Evolutionary conservation across 1,140 invertebrate species (phyloP), one percentile per base, ranked within the genome.

Genomic region (Drosophila repletoides): DNA sequence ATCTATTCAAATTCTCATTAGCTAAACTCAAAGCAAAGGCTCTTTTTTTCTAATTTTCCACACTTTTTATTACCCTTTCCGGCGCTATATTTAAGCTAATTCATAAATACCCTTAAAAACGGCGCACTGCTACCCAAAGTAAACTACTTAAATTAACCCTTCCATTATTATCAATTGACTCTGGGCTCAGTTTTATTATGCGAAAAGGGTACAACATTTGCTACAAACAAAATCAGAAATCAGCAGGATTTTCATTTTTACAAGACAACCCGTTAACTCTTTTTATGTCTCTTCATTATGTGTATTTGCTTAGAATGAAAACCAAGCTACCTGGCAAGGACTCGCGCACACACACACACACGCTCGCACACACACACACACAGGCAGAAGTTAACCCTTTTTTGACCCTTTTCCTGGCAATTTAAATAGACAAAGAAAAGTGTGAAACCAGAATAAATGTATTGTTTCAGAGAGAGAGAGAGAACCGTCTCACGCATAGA

Each of bases 231-330:
- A 17, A 12, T 38, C 34, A 12, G 1, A 19, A 15, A 60, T 21
- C 29, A 34, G 36, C 4, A 46, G 34, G 61, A 29, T 43, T 75
- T 52, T 73, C 56, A 10, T 51, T 21, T 22, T 48, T 41, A 79
- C 72, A 72, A 72, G 46, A n/a, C 45, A 65, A 26, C 51, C 48
- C 81, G 60, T 81, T 81, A 81, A 81, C 76, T 80, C 76, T 80
- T 80, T 80, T 80, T 83, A 76, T 81, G 76, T 46, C 45, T 79
- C 61, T 79, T 79, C 55, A 79, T 79, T 79, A 49, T 72, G n/a
- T n/a, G n/a, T n/a, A 52, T 48, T 73, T 48, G 33, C 33, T 24
- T 19, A 2, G 15, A 28, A 10, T 41, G 9, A 64, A 9, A 49
- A 15, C 48, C 22, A 53, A 22, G 43, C 72, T 76, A 76, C 74